Base-by-base conservation (phyloP, 2,113 vertebrate genomes). In the Natator depressus region DNA sequence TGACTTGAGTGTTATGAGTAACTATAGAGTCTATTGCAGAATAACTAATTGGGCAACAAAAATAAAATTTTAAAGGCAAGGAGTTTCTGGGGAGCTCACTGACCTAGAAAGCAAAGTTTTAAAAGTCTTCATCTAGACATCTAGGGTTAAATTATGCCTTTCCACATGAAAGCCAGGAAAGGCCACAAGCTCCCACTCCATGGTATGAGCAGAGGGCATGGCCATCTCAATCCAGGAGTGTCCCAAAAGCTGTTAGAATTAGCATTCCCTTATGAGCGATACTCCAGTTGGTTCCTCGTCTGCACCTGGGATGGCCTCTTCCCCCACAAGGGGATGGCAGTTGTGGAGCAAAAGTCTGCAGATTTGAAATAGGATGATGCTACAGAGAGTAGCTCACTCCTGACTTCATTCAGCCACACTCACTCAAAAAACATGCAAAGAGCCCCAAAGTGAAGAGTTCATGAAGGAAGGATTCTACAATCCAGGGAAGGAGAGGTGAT, bases 231-330 rank as follows among this genome's bases (percentile, higher is more conserved):
- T n/a, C 59, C 29, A 62, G 29, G 6, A 35, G 29, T 14, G 29
- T 38, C 17, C 20, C 20, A 22, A 42, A 38, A 75, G 5, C n/a
- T 38, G 8, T 75, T 38, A 42, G 19, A 42, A 81, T 82, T 94
- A 14, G 1, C 29, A 50, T 47, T 83, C 5, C 75, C 51, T 6
- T 5, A 8, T 46, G 89, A 72, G 87, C 81, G 24, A 0, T 20
- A 7, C 27, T 38, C 2, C 0, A 4, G 5, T 29, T 38, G 0
- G 0, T 38, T 51, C 55, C 49, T 38, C 4, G 1, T 57, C 47
- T 6, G 11, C 62, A 80, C 38, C 83, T 3, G 85, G 22, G 69
- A n/a, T 10, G 19, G 17, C 1, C 79, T 62, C 0, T 0, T 4
- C 87, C 82, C 91, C 92, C 79, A 0, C 35, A 7, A 35, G n/a